Evolutionary conservation across 2,888 invertebrate genomes (phyloP).

Genomic region (Bugulina stolonifera): DNA sequence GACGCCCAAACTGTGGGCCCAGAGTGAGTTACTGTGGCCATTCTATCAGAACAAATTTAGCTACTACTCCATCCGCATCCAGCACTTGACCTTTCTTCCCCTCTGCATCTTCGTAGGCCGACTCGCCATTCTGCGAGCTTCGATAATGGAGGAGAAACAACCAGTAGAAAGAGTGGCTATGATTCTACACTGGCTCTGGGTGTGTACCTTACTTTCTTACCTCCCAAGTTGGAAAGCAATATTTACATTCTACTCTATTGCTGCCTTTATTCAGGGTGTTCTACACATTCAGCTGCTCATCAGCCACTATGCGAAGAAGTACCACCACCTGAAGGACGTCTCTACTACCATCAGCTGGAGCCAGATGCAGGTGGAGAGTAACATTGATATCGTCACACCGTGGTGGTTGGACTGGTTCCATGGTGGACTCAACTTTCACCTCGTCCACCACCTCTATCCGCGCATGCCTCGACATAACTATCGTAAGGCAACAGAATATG

Average conservation of each 20-base stretch:
- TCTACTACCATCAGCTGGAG: conserved; percentile 26
- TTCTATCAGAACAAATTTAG: conserved; percentile 26
- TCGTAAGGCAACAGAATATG: conserved; percentile 27
- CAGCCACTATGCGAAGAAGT: conserved; percentile 29
- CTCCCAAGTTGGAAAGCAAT: conserved; percentile 27
- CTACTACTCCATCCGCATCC: conserved; percentile 25
- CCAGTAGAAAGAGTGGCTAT: conserved; percentile 26
- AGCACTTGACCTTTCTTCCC: conserved; percentile 30
- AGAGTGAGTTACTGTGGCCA: conserved; percentile 29
- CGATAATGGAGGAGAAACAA: conserved; percentile 21
- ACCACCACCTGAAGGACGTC: conserved; percentile 23
- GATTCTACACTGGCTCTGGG: conserved; percentile 29
- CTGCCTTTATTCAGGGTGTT: conserved; percentile 27
- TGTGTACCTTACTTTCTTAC: conserved; percentile 27
- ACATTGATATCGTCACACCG: conserved; percentile 30
- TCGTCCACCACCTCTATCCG: conserved; percentile 30
- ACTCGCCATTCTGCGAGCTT: conserved; percentile 27
- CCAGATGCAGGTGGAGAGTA: conserved; percentile 28
- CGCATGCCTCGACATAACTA: conserved; percentile 29
- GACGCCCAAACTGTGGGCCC: conserved; percentile 28
- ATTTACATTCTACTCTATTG: conserved; percentile 27
- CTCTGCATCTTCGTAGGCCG: conserved; percentile 28
- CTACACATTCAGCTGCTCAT: conserved; percentile 29
- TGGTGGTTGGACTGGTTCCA: conserved; percentile 31
- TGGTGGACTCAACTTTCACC: conserved; percentile 30